These are phyloP conservation scores for Drosophila subobscura DNA, from an alignment of 1,140 invertebrate species.

Conservation along the genomic window DNA sequence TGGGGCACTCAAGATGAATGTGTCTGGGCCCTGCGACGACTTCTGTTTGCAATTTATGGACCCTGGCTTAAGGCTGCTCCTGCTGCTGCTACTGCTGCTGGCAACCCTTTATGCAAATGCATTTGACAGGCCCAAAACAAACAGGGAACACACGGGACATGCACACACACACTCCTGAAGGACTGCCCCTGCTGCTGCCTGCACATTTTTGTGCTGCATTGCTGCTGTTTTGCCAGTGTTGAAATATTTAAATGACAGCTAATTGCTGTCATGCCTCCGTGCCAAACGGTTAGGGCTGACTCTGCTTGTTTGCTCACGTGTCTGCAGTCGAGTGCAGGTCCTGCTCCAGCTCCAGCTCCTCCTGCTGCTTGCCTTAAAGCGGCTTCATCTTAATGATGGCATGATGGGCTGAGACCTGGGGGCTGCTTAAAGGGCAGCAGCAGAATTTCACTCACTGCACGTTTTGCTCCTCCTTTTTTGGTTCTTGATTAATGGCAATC, in stretches of 20 bases:
- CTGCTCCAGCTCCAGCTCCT: background rate
- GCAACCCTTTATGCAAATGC: slow-evolving; percentile 54
- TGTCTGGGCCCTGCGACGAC: slow-evolving; percentile 26
- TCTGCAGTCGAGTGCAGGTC: slow-evolving; percentile 58
- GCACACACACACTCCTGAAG: slow-evolving; percentile 13
- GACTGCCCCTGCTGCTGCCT: slow-evolving; percentile 17
- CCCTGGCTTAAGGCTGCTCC: slow-evolving; percentile 25
- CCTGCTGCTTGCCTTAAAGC: no score
- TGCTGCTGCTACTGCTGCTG: slow-evolving; percentile 3
- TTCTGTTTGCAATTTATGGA: slow-evolving; percentile 60
- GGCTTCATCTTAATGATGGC: no score
- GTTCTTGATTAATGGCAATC: slow-evolving; percentile 76
- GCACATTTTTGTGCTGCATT: slow-evolving; percentile 62
- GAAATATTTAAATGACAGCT: slow-evolving; percentile 82
- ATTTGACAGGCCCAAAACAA: slow-evolving; percentile 56
- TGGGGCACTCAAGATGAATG: slow-evolving; percentile 62
- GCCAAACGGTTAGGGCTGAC: slow-evolving; percentile 13
- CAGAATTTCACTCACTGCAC: slow-evolving; percentile 51
- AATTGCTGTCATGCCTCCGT: slow-evolving; percentile 61
- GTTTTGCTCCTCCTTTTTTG: slow-evolving; percentile 9
- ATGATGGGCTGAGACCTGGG: no score
- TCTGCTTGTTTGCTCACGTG: slow-evolving; percentile 65
- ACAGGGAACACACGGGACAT: slow-evolving; percentile 12
- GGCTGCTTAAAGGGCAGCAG: slow-evolving; percentile 14
- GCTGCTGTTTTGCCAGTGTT: slow-evolving; percentile 34